These are phyloP conservation scores for Phrynocephalus forsythii DNA, from an alignment of 2,797 vertebrate genomes.

Conservation along the genomic window DNA sequence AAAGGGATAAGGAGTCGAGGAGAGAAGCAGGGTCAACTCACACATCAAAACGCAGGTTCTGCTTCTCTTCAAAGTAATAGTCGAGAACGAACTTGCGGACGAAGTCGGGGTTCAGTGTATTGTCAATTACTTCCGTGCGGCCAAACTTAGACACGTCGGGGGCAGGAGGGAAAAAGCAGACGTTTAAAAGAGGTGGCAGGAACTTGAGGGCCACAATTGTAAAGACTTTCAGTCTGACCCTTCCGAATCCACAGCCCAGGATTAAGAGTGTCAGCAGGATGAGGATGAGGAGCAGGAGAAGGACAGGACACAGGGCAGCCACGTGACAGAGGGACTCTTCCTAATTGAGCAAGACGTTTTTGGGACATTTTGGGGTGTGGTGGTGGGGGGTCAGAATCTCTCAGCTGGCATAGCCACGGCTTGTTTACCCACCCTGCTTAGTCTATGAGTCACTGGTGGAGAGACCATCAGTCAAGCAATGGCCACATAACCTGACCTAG, in stretches of 20 bases:
- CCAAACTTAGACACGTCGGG: conserved; percentile 83
- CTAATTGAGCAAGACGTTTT: too few relatives aligned
- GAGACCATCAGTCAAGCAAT: too few relatives aligned
- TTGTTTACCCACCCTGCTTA: too few relatives aligned
- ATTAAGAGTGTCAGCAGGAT: neutral
- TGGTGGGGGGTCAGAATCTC: too few relatives aligned
- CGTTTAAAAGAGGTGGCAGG: neutral
- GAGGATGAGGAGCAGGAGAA: neutral
- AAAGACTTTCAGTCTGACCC: neutral
- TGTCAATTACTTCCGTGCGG: conserved; percentile 95
- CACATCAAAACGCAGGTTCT: conserved; percentile 96
- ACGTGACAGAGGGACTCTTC: too few relatives aligned
- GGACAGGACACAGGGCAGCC: neutral
- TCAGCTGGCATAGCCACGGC: too few relatives aligned
- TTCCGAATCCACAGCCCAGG: neutral
- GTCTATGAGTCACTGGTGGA: too few relatives aligned
- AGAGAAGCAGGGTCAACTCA: conserved; percentile 75
- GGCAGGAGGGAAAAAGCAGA: neutral
- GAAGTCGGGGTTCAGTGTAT: conserved; percentile 96
- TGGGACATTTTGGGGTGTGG: too few relatives aligned
- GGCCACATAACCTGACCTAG: too few relatives aligned
- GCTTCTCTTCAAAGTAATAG: conserved; percentile 98
- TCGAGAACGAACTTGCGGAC: conserved; percentile 96
- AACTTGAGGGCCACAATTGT: neutral
- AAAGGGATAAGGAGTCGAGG: neutral